These are phyloP conservation scores for Thera obeliscata DNA, from an alignment of 2,888 invertebrate species.

Conservation along the genomic window DNA sequence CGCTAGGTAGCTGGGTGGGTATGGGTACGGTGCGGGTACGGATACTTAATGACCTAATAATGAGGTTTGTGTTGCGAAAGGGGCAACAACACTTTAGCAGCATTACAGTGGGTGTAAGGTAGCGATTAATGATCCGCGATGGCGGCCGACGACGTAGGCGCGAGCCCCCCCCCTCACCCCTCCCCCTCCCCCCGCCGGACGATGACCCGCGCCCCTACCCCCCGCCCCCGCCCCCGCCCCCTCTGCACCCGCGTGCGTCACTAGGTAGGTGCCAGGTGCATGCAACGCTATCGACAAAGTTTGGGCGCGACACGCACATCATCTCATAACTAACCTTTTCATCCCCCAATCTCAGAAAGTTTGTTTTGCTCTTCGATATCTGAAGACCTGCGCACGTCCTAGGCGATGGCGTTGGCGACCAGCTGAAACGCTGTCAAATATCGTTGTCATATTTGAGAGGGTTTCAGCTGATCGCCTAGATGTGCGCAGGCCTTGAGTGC, in stretches of 20 bases:
- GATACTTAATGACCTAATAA: conserved; percentile 13
- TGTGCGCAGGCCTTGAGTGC: too few species aligned
- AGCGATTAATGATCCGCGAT: conserved; percentile 19
- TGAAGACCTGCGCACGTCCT: too few species aligned
- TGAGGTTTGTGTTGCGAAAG: conserved; percentile 24
- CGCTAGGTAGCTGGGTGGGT: too few species aligned
- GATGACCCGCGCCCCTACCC: conserved; percentile 32
- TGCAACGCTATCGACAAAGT: conserved; percentile 13
- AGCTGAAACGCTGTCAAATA: too few species aligned
- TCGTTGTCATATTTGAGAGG: too few species aligned
- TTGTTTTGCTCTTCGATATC: too few species aligned
- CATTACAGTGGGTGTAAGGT: conserved; percentile 16
- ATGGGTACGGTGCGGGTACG: too few species aligned
- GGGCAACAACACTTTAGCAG: conserved; percentile 28
- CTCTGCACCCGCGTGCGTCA: conserved; percentile 7
- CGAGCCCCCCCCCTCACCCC: conserved; percentile 14
- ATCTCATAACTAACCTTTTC: too few species aligned
- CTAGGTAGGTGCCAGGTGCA: not conserved
- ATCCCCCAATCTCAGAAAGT: too few species aligned
- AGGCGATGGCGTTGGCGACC: too few species aligned
- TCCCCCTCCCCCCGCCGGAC: conserved; percentile 27
- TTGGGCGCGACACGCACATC: not conserved
- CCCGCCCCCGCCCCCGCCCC: conserved; percentile 12
- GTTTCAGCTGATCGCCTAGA: too few species aligned
- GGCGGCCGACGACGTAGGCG: not conserved